Base-by-base conservation (phyloP, 2,113 vertebrate genomes). In the Peromyscus californicus region DNA sequence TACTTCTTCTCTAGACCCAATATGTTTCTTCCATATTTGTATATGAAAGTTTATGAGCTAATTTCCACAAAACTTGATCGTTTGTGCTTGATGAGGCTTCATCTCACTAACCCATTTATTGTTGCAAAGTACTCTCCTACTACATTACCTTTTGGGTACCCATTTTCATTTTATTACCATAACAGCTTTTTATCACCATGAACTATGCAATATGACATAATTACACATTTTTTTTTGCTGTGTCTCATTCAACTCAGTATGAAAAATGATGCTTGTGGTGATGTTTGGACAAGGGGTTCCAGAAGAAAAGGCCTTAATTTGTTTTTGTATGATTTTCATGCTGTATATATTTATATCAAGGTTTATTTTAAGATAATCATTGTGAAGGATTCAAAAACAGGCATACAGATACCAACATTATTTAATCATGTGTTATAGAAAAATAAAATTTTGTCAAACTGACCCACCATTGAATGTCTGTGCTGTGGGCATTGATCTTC, bases 1-100 rank as follows among this genome's bases (percentile, higher is more conserved):
- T 57, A 24, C 1, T 15, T 61, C 0, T 33, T 51, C 2, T 0
- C 10, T n/a, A 10, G 36, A 42, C 2, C 21, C 12, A 61, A 3
- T 45, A 57, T 22, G 57, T 3, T 33, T 63, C n/a, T 72, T 94
- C 0, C 21, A 69, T 16, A 39, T 48, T 48, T 86, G n/a, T 24
- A 2, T 29, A 72, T 39, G n/a, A 91, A 78, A 48, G 2, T 48
- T 19, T 22, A 1, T 76, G 10, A 24, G 24, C 5, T 54, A 78
- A 82, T 6, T 24, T 11, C 2, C 7, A 48, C 39, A 63, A 94
- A 70, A 51, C n/a, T 11, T 33, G 21, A 22, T 42, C 51, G 8
- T 4, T 76, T 69, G 15, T 51, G 12, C 61, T 51, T 48, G 19
- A 69, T 79, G 36, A 94, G 15, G 3, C 7, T 90, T 80, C 88